Evolutionary conservation across 1,140 invertebrate genomes (phyloP).

Genomic region (Procambarus clarkii): DNA sequence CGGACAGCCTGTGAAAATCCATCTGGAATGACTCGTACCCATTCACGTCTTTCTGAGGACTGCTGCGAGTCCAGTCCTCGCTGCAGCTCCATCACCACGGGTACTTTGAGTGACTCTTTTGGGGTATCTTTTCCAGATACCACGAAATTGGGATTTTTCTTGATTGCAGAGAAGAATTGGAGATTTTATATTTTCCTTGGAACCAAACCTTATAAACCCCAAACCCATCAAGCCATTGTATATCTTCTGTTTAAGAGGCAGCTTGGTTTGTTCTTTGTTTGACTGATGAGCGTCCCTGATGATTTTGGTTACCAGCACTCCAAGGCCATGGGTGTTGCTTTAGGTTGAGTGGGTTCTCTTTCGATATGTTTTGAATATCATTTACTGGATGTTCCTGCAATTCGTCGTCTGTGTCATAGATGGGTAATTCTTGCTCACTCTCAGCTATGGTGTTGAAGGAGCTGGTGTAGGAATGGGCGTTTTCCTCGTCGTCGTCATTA

Average conservation of each 20-base stretch:
- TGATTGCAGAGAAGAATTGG: neutral
- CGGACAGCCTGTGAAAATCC: conserved; percentile 47
- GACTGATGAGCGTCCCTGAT: neutral
- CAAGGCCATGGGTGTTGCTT: conserved; percentile 14
- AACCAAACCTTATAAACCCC: conserved; percentile 52
- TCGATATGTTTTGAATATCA: neutral
- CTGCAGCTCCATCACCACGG: conserved; percentile 14
- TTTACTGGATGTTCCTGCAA: conserved; percentile 20
- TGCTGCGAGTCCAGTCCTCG: conserved; percentile 5
- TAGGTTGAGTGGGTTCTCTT: neutral
- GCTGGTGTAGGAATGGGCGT: conserved; percentile 44
- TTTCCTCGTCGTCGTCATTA: conserved; percentile 22
- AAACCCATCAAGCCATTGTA: conserved; percentile 51
- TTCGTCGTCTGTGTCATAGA: conserved; percentile 26
- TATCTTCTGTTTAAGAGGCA: conserved; percentile 55
- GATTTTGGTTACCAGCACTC: neutral
- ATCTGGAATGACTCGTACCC: conserved; percentile 45
- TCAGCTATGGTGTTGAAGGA: conserved; percentile 34
- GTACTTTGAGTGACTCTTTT: neutral
- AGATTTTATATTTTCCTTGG: conserved; percentile 24
- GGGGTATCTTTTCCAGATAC: neutral
- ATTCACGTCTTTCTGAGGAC: conserved; percentile 11
- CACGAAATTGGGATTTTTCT: neutral
- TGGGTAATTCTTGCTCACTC: conserved; percentile 44
- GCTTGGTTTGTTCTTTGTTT: neutral